phyloP scores from a whole-genome alignment of 2,888 invertebrate genomes.

The Polia nebulosa region DNA sequence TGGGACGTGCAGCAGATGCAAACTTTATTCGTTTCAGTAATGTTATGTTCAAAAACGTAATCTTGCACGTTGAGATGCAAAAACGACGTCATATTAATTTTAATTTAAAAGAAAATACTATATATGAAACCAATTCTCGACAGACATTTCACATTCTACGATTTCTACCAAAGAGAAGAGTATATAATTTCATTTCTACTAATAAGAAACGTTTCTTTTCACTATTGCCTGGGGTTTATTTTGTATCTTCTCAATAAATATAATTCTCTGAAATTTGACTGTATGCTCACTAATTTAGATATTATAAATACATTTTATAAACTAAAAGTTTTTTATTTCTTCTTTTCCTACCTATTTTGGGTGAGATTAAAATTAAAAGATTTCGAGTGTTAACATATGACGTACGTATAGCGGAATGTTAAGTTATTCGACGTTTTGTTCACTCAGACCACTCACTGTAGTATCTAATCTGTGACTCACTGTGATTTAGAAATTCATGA shows the following conservation, averaged over 20 bases:
- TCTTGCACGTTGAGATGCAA: conserved; percentile 34
- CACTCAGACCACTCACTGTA: too few species aligned
- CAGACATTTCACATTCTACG: conserved; percentile 42
- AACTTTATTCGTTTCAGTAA: conserved; percentile 22
- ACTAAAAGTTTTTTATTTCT: too few species aligned
- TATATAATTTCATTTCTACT: too few species aligned
- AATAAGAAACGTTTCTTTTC: conserved; percentile 40
- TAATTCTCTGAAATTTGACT: neutral
- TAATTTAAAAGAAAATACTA: neutral
- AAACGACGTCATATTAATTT: conserved; percentile 51
- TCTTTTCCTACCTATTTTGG: neutral
- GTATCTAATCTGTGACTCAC: too few species aligned
- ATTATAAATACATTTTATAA: too few species aligned
- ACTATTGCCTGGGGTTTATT: neutral
- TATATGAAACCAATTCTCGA: conserved; percentile 47
- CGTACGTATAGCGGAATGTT: neutral
- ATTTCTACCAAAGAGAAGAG: conserved; percentile 3
- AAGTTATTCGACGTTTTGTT: conserved; percentile 26
- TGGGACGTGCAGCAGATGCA: conserved; percentile 77
- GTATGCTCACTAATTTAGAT: rapidly evolving
- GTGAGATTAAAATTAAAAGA: neutral
- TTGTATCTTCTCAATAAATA: neutral
- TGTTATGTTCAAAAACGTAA: conserved; percentile 22
- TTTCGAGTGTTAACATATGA: too few species aligned
- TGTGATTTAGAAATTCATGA: neutral